These are phyloP conservation scores for Rapana venosa DNA, from an alignment of 2,888 invertebrate genomes.

Conservation along the genomic window DNA sequence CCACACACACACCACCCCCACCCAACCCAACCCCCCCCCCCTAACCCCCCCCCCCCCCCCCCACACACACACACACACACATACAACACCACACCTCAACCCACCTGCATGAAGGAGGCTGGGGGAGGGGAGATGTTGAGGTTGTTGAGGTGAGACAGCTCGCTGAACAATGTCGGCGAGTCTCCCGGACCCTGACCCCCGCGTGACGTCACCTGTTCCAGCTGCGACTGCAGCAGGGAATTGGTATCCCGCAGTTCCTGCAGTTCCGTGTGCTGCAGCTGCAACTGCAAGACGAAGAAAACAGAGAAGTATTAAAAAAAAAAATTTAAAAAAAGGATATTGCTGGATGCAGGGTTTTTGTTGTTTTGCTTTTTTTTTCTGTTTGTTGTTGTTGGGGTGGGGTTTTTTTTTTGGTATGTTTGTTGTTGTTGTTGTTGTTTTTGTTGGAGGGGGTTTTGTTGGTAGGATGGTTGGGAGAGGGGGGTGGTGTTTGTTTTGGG, in stretches of 20 bases:
- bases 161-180: constrained; percentile 88
- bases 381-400: no score
- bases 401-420: no score
- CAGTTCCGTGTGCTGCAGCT: constrained; percentile 81
- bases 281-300: constrained; percentile 68
- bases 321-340: no score
- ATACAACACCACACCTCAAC: background rate
- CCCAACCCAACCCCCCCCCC: background rate
- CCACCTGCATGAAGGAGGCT: background rate
- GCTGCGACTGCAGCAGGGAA: constrained; percentile 85
- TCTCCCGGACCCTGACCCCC: constrained; percentile 50
- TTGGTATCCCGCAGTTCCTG: constrained; percentile 87
- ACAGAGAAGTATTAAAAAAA: background rate
- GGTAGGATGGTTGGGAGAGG: no score
- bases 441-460: no score
- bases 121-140: constrained; percentile 23
- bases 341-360: no score
- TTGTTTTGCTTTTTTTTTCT: no score
- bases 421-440: no score
- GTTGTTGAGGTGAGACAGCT: constrained; percentile 24
- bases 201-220: constrained; percentile 80
- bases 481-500: no score
- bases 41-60: background rate
- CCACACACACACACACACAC: background rate
- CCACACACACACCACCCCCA: background rate